These are phyloP conservation scores for Casuarius casuarius DNA, from an alignment of 2,113 vertebrate species.

Conservation along the genomic window DNA sequence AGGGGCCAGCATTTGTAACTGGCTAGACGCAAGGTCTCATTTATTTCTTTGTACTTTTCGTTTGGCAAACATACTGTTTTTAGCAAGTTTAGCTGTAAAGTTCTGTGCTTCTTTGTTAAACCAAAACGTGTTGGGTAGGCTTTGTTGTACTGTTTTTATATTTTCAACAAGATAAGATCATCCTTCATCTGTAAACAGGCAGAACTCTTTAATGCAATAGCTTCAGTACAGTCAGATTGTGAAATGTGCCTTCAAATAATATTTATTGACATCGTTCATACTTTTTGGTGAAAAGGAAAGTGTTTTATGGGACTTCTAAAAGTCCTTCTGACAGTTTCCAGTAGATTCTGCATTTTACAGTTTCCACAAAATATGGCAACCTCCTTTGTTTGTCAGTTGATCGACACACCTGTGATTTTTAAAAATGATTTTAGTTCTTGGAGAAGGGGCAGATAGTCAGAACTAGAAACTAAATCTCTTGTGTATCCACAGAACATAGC, in stretches of 20 bases:
- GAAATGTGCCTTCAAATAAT: neutral
- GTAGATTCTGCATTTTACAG: neutral
- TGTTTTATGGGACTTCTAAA: neutral
- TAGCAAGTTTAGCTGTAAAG: neutral
- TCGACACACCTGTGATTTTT: neutral
- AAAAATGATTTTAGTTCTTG: neutral
- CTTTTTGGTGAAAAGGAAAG: neutral
- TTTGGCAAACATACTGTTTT: neutral
- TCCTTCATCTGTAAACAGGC: no score
- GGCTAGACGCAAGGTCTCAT: neutral
- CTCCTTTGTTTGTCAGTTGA: neutral
- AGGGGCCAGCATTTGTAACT: rapidly evolving
- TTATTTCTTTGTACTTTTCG: neutral
- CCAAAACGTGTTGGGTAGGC: neutral
- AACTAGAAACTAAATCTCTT: neutral
- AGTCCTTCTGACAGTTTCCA: neutral
- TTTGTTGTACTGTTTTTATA: neutral
- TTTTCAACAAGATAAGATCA: neutral
- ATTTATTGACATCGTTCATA: slow-evolving; percentile 17
- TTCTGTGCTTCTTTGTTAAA: neutral
- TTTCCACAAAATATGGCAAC: neutral
- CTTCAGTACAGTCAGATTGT: neutral
- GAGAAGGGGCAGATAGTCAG: neutral
- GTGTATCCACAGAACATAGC: neutral
- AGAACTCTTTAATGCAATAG: neutral